A percentile compares a stretch with the other conserved stretches of the same genome.
phyloP scores from a whole-genome alignment of 2,113 vertebrate species.

The Myotis brandtii region DNA sequence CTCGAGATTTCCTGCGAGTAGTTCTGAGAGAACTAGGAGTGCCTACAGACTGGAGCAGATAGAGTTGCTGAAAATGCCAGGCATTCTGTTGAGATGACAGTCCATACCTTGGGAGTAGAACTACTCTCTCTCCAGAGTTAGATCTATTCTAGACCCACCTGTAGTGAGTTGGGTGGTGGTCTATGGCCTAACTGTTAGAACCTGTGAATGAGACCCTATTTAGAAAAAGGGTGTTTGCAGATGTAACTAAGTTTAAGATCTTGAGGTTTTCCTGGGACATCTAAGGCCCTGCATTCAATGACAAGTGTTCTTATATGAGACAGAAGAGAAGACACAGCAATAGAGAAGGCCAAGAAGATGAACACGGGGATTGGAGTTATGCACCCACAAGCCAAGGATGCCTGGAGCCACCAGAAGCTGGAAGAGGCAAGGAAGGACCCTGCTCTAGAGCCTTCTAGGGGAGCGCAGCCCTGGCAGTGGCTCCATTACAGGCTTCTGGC shows the following conservation, averaged over 20 bases:
- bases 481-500: background rate
- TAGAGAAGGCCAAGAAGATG: background rate
- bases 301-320: background rate
- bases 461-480: background rate
- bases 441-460: background rate
- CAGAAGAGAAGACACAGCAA: background rate
- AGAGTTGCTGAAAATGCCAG: background rate
- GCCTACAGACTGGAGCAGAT: background rate
- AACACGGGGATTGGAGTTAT: background rate
- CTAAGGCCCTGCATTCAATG: background rate
- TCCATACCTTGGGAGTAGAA: background rate
- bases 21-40: background rate
- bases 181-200: background rate
- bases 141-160: background rate
- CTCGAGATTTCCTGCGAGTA: background rate
- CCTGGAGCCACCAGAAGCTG: background rate
- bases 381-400: background rate
- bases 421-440: background rate
- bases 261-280: background rate
- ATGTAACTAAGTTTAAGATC: background rate
- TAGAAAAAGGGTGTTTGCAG: background rate
- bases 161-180: fast-evolving
- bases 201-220: background rate
- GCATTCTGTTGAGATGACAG: background rate
- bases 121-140: background rate